Percentiles rank a stretch among this genome's conserved stretches.
Evolutionary conservation across 2,113 vertebrate species (phyloP).

Genomic region (Girardinichthys multiradiatus): DNA sequence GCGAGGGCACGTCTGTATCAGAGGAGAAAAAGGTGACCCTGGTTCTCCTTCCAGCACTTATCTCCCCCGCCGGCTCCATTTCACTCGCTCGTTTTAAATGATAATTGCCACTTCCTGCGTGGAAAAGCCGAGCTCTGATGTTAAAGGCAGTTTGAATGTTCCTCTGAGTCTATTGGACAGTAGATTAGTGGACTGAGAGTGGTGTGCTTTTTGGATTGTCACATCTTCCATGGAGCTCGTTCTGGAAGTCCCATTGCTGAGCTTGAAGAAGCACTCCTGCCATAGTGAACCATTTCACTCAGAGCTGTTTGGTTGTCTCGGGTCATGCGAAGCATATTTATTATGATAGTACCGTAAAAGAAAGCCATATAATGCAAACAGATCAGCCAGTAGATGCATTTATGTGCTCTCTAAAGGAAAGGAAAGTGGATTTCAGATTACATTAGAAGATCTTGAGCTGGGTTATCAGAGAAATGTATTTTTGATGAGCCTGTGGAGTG

Average conservation of each 20-base stretch:
- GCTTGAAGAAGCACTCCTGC: not conserved
- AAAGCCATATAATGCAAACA: not conserved
- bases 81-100: slow-evolving; percentile 71
- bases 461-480: not conserved
- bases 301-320: not conserved
- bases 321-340: not conserved
- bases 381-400: not conserved
- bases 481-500: not conserved
- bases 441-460: too few relatives aligned
- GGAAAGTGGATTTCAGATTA: not conserved
- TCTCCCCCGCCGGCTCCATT: slow-evolving; percentile 69
- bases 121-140: slow-evolving; percentile 48
- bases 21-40: slow-evolving; percentile 71
- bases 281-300: slow-evolving; percentile 1
- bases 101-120: slow-evolving; percentile 62
- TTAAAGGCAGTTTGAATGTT: slow-evolving; percentile 54
- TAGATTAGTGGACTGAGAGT: slow-evolving; percentile 29
- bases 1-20: slow-evolving; percentile 65
- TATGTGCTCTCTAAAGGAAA: not conserved
- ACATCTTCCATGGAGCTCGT: not conserved
- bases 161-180: slow-evolving; percentile 30
- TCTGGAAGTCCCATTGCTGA: not conserved
- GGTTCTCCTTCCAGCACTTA: slow-evolving; percentile 68
- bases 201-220: slow-evolving; percentile 9
- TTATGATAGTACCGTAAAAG: not conserved